Evolutionary conservation across 2,113 vertebrate genomes (phyloP), one percentile per base, ranked within the genome.

Genomic region (Saccopteryx bilineata): DNA sequence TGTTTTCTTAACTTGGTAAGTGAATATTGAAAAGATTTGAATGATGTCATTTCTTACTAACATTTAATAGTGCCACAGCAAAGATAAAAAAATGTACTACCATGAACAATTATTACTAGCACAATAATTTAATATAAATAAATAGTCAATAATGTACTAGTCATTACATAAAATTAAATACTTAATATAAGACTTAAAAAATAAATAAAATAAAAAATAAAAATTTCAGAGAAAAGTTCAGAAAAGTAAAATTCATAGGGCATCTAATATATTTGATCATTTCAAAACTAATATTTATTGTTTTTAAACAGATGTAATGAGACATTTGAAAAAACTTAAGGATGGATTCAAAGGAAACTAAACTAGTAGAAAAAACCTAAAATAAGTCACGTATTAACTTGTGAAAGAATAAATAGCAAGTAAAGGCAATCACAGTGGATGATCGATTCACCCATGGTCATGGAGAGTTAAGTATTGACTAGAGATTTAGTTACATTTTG

Each of bases 291-390:
- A 19, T 86, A 33, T 60, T 56, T 65, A 75, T 52, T 75, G 39
- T n/a, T 65, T 86, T 89, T 60, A 71, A 90, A 78, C 23, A 90
- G 33, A 60, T 87, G 58, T 94, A 69, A 48, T 54, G 12, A 28
- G 79, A 48, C 31, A 63, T 93, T 78, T 66, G 66, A 86, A 72
- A 92, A 92, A 79, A 87, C 7, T 68, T 75, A 79, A 68, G n/a
- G 23, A 24, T 52, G 39, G 23, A 68, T 56, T 84, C 21, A 23
- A 63, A 63, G 65, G n/a, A 83, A 96, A 78, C 14, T 17, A 79
- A 84, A 2, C 8, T n/a, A 90, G 39, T 33, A 12, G 18, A 60
- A 31, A 63, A 78, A 39, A 39, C 39, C 39, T 39, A 39, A 39
- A 90, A 17, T 12, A 87, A 93, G 50, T 69, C 69, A 78, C 91